Conservation (phyloP, 2,113 vertebrate genomes). For the Passer domesticus region DNA sequence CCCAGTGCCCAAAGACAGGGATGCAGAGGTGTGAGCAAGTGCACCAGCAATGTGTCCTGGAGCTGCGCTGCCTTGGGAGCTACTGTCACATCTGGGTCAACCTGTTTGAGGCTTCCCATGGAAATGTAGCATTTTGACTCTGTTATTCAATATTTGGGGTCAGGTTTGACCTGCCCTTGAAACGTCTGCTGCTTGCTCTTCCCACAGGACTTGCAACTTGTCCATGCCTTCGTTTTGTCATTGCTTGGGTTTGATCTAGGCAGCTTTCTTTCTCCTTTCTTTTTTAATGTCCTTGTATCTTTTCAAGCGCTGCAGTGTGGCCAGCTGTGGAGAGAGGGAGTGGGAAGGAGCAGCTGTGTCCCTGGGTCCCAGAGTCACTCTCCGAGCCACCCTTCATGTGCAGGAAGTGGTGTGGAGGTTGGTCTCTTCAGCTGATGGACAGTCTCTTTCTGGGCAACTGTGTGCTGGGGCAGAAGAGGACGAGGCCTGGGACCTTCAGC, state of each 20-base stretch:
- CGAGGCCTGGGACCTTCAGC: background rate
- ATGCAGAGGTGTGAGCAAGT: background rate
- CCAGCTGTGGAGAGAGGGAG: background rate
- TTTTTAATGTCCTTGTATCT: background rate
- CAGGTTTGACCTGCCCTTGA: background rate
- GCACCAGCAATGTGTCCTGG: background rate
- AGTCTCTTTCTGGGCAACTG: background rate
- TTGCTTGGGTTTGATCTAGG: conserved; percentile 27
- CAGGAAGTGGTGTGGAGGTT: conserved; percentile 5
- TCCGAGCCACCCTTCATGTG: background rate
- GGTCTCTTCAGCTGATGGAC: background rate
- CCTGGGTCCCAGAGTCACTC: background rate
- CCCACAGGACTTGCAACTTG: background rate
- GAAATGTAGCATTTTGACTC: conserved; percentile 51
- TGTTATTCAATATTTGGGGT: background rate
- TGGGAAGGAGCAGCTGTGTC: background rate
- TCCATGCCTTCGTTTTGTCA: background rate
- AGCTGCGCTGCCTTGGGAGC: conserved; percentile 9
- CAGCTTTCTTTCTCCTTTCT: background rate
- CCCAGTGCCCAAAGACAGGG: background rate
- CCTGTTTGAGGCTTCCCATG: background rate
- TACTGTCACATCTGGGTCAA: background rate
- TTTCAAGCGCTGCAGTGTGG: background rate
- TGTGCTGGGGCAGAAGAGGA: background rate
- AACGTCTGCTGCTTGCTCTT: background rate